Conservation (phyloP, 2,113 vertebrate genomes). For the Paedocypris sp. region DNA sequence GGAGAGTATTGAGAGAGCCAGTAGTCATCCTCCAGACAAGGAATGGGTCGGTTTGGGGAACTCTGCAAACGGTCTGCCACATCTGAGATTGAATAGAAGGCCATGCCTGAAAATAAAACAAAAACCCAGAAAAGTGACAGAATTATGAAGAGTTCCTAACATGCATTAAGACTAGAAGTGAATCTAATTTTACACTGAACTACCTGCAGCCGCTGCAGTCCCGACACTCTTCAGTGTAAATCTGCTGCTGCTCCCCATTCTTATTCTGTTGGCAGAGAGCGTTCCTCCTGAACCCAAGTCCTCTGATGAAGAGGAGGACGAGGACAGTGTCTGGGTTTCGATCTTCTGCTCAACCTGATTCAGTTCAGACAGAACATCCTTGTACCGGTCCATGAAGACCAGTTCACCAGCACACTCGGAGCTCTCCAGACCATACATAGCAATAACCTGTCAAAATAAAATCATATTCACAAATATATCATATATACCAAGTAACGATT, state of each 20-base stretch:
- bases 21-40: constrained; percentile 76
- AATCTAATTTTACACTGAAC: no score
- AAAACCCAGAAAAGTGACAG: background rate
- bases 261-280: constrained; percentile 43
- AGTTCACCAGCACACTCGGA: constrained; percentile 76
- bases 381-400: constrained; percentile 84
- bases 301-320: constrained; percentile 58
- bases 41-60: constrained; percentile 65
- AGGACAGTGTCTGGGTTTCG: constrained; percentile 68
- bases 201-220: constrained; percentile 89
- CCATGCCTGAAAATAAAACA: constrained; percentile 69
- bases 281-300: constrained; percentile 47
- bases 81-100: constrained; percentile 94
- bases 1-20: constrained; percentile 64
- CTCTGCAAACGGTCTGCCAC: constrained; percentile 84
- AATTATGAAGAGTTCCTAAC: no score
- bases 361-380: constrained; percentile 76
- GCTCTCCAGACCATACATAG: constrained; percentile 74
- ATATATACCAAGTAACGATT: no score
- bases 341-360: constrained; percentile 82
- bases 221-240: constrained; percentile 88
- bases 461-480: background rate
- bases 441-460: constrained; percentile 73
- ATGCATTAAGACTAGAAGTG: no score
- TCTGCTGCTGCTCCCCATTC: constrained; percentile 69